Evolutionary conservation across 2,888 invertebrate genomes (phyloP), one percentile per base, ranked within the genome.

Genomic region (Drosophila acutilabella): DNA sequence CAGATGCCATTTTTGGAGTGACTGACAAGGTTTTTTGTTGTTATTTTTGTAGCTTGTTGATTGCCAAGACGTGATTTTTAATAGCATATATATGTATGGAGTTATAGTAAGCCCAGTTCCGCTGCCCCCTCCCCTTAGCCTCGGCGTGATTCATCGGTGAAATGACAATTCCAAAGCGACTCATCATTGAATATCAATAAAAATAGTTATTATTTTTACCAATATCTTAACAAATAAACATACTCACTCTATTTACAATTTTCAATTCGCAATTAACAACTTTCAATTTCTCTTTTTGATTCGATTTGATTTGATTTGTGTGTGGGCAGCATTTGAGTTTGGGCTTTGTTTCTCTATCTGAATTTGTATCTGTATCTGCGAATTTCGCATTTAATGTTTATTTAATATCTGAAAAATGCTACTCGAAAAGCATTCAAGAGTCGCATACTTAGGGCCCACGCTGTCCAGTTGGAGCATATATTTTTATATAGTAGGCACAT

Each of bases 401-500:
- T 68, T 75, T 79, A 70, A 81, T 85, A 78, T 62, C 69, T 61
- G 73, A 71, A 59, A 20, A 64, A 50, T 52, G 47, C 42, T 13
- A 33, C 47, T 53, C 52, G 40, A 72, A 74, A 70, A 57, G 14
- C 69, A 56, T 50, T 75, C 78, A 75, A 75, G 68, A 73, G 72
- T 7, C 86, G 80, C 71, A 88, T 88, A 83, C 88, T 83, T 83
- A 88, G 77, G 67, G 82, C 82, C 82, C 82, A 83, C 82, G 84
- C 62, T 59, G 74, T 59, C 53, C 68, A 68, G 60, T 73, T 78
- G 38, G 47, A 57, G 54, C 26, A 47, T 20, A 16, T 8, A 41
- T 45, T 10, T 71, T 36, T 54, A 41, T 41, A 47, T 30, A 41
- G 10, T 52, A 40, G 41, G 42, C 36, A 54, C 11, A 18, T 57